Evolutionary conservation across 1,140 invertebrate genomes (phyloP), one percentile per base, ranked within the genome.

Genomic region (Melipona quadrifasciata): DNA sequence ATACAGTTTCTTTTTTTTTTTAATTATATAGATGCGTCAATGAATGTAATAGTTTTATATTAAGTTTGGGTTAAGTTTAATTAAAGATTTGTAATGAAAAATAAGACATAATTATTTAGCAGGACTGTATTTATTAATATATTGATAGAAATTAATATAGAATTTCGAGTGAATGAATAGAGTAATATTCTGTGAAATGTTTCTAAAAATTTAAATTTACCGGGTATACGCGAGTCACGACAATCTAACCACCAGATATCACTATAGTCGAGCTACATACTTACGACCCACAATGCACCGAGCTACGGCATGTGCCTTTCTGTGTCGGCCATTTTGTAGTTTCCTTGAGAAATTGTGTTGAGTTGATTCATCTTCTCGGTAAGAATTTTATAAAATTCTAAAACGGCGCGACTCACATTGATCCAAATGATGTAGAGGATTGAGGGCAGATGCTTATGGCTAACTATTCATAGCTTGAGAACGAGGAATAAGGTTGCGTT

Each of bases 251-350:
- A 21, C 19, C n/a, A 87, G 84, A 80, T 74, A 39, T 71, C 78
- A 71, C 79, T 70, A 27, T 27, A 67, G 57, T 77, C 78, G 82
- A 76, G 71, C 80, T 75, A 88, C 80, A 85, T 86, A 89, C 67
- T 89, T 85, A 80, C 87, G 90, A 90, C 94, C 95, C 94, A 95
- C 93, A 95, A 95, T 95, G 95, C 95, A 95, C 93, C 94, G 95
- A 95, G 94, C 94, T 94, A 94, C 96, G 95, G 96, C 96, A 96
- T 96, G 96, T 96, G 95, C 95, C 95, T 95, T 94, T 95, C 95
- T 94, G 94, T 94, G 95, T 96, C 96, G 95, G 96, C 96, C 96
- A 96, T 96, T 96, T 96, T 96, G 96, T 95, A 96, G 95, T 96
- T 95, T 95, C 95, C 94, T 95, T 95, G 95, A 95, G 96, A 95